Evolutionary conservation across 2,113 vertebrate species (phyloP), one percentile per base, ranked within the genome.

Genomic region (Gobiocypris rarus): DNA sequence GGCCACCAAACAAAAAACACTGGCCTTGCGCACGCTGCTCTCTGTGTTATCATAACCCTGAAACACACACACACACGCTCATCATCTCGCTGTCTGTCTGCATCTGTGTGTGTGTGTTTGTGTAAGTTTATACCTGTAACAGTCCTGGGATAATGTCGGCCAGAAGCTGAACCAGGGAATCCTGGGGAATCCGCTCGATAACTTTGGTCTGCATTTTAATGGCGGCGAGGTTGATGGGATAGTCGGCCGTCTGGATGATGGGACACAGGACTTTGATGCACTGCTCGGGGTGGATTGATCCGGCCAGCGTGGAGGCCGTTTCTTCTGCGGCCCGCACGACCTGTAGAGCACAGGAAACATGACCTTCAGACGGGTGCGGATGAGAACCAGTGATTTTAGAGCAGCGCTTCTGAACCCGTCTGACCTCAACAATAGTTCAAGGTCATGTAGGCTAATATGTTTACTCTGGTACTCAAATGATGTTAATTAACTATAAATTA

Each of bases 181-280:
- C 97, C 93, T 95, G 95, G 84, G 95, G 88, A 56, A 97, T 96
- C 89, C 97, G 96, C 87, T 99, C 97, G 0, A 97, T 96, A 69
- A 98, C 97, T 86, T 96, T 96, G 0, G 97, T 98, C 91, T 98
- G 97, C 97, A 99, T 99, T 93, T 98, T 99, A 91, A 99, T 99
- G 90, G 97, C 97, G 0, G 97, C 97, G 70, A 99, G 94, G 85
- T 98, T 98, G 91, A 99, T 96, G 91, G 97, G 97, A 89, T 97
- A 99, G 91, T 98, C 97, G 0, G 97, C 97, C 0, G 97, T 98
- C 94, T 99, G 97, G 89, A 99, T 95, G 90, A 99, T 98, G 88
- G 97, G 97, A 86, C 97, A 98, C 56, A 99, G 96, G 43, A 99
- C 97, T 91, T 98, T 98, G 93, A 98, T 96, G 93, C 97, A 97